phyloP scores from a whole-genome alignment of 2,888 invertebrate genomes.

The Trichopoda pennipes region DNA sequence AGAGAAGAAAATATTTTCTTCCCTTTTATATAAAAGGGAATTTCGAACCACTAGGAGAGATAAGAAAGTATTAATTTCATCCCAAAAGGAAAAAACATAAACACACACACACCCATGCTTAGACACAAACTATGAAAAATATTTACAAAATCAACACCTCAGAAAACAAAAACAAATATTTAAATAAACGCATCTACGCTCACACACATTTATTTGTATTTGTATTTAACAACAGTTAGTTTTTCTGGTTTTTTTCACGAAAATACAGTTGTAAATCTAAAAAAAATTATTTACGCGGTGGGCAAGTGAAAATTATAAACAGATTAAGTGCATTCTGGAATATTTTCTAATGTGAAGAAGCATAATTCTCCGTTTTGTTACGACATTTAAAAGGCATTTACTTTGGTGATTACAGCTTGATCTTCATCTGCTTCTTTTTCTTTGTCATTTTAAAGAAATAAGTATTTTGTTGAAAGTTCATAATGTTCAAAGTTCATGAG shows the following conservation, averaged over 20 bases:
- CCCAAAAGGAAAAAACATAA: neutral
- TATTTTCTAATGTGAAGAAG: neutral
- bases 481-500: neutral
- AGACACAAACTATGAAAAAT: conserved; percentile 1
- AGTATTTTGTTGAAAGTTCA: conserved; percentile 1
- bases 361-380: neutral
- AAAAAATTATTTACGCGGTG: conserved; percentile 53
- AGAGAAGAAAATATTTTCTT: conserved; percentile 6
- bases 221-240: conserved; percentile 9
- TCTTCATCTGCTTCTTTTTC: too few species aligned
- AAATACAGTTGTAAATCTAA: conserved; percentile 34
- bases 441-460: neutral
- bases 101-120: too few species aligned
- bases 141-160: conserved; percentile 42
- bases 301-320: conserved; percentile 22
- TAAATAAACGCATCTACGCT: neutral
- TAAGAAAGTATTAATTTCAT: conserved; percentile 17
- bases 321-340: neutral
- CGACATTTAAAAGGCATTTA: neutral
- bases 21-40: conserved; percentile 23
- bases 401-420: conserved; percentile 10
- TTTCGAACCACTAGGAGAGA: conserved; percentile 11
- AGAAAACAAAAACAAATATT: conserved; percentile 13
- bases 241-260: conserved; percentile 19
- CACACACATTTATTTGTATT: neutral